phyloP scores from a whole-genome alignment of 2,888 invertebrate genomes.

The Volucella zonaria region DNA sequence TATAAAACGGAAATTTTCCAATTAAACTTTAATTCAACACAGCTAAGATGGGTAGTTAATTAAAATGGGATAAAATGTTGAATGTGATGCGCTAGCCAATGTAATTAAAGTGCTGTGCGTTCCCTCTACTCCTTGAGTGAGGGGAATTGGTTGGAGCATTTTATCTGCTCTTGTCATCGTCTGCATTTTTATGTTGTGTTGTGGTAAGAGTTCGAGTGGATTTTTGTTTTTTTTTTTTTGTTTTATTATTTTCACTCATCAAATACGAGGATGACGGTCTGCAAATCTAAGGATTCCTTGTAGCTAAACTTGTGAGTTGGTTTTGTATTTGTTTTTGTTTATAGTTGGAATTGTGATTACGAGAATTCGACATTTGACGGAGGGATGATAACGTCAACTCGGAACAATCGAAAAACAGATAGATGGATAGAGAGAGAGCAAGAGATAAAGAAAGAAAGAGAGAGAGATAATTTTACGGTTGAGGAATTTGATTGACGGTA shows the following conservation, averaged over 20 bases:
- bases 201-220: background rate
- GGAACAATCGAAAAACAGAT: too few species aligned
- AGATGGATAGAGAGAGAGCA: too few species aligned
- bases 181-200: slow-evolving; percentile 5
- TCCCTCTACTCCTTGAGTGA: background rate
- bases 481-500: slow-evolving; percentile 30
- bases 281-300: slow-evolving; percentile 8
- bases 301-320: background rate
- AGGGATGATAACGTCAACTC: slow-evolving; percentile 12
- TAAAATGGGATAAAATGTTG: slow-evolving; percentile 70
- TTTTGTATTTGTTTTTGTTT: slow-evolving; percentile 7
- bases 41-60: slow-evolving; percentile 72
- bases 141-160: background rate
- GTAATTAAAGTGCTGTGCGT: slow-evolving; percentile 63
- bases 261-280: background rate
- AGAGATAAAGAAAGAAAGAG: too few species aligned
- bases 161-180: slow-evolving; percentile 5
- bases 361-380: slow-evolving; percentile 16
- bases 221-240: background rate
- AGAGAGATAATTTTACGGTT: slow-evolving; percentile 21
- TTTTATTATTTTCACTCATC: slow-evolving; percentile 11
- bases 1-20: slow-evolving; percentile 77
- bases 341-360: slow-evolving; percentile 1
- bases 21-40: slow-evolving; percentile 80
- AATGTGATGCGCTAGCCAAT: slow-evolving; percentile 54